Evolutionary conservation across 2,888 invertebrate genomes (phyloP), one percentile per base, ranked within the genome.

Genomic region (Drosophila ustulata): DNA sequence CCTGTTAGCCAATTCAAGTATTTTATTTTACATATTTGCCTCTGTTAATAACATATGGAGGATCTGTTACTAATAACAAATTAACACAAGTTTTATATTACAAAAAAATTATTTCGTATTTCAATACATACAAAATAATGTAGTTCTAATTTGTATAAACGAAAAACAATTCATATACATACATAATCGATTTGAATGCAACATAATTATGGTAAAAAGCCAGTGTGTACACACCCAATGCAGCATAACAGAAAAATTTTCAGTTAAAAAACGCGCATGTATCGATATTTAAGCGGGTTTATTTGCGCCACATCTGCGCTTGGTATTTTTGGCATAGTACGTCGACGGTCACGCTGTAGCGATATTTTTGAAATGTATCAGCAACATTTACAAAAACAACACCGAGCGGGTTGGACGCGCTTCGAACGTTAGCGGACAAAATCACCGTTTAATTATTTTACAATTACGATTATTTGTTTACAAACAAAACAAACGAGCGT

Each of bases 391-490:
- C 78, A 76, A 77, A 69, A 78, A 77, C 75, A 77, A 78, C 59
- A 41, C 53, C 63, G 70, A 77, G 73, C 76, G 76, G 74, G 55
- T 76, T 53, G 45, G 77, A 75, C 78, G 77, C 67, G 71, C 71
- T 65, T 30, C 11, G 39, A 68, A 65, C 75, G 75, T 66, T 78
- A 55, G 45, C 78, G 78, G 71, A 75, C 25, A 50, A 56, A 57
- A 68, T 4, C 32, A 61, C 63, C 66, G 78, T 78, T 74, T 53
- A 78, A 75, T 77, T 77, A 78, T 78, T 78, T 78, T 75, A 65
- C 61, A 71, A 51, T 78, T 78, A 77, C 78, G 74, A 64, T 76
- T 71, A 77, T 77, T 77, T 77, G 78, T 77, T 77, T 75, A 78
- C 75, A 74, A 77, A 74, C 78, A 76, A 78, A 66, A 37, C 37